Percentiles rank a stretch among this genome's conserved stretches.
Conservation (phyloP, 2,888 invertebrate genomes). For the Eristalinus sepulchralis region DNA sequence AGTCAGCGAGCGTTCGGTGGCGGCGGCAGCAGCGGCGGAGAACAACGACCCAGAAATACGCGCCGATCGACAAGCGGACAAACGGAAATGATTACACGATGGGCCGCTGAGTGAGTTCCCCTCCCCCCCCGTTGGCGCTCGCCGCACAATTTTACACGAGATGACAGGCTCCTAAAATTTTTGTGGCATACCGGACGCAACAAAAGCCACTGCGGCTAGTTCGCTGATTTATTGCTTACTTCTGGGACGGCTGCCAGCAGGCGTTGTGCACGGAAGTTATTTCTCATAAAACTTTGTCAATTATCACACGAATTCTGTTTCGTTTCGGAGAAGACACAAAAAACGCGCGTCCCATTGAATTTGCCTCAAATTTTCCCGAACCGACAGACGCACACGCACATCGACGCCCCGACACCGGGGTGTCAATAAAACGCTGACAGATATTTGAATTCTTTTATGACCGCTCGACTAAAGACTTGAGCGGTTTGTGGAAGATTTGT, state of each 20-base stretch:
- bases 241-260: conserved; percentile 22
- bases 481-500: conserved; percentile 5
- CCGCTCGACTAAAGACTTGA: neutral
- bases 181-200: neutral
- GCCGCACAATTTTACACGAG: neutral
- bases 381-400: neutral
- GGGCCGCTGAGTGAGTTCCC: neutral
- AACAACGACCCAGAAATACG: neutral
- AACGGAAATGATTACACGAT: neutral
- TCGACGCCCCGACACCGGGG: too few species aligned
- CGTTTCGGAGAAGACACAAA: neutral
- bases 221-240: conserved; percentile 5
- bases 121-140: neutral
- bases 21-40: too few species aligned
- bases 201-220: neutral
- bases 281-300: conserved; percentile 14
- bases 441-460: conserved; percentile 11
- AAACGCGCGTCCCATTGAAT: too few species aligned
- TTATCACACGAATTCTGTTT: conserved; percentile 18
- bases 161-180: neutral
- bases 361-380: neutral
- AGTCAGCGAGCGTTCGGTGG: neutral
- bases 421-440: conserved; percentile 3
- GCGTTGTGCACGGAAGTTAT: conserved; percentile 3
- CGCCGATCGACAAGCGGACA: neutral